Evolutionary conservation across 2,888 invertebrate genomes (phyloP), one percentile per base, ranked within the genome.

Genomic region (Noctuana brunneofusca): DNA sequence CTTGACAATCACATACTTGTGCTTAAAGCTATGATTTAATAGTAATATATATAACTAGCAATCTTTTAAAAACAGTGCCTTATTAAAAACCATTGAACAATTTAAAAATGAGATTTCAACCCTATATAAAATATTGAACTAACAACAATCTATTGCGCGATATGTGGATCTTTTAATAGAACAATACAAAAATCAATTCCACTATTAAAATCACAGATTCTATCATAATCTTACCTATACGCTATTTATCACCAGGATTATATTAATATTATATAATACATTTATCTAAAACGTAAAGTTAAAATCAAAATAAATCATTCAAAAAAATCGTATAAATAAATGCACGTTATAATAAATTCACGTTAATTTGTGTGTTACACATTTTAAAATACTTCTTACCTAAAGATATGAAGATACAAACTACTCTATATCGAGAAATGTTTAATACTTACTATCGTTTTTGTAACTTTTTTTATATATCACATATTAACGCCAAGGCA

Each of bases 401-500:
- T 8, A 16, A 43, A 43, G 43, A 5, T 43, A 3, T 41, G 41
- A 9, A 16, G 6, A 16, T 9, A 43, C 4, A 11, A 43, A 18
- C 43, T n/a, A 35, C 2, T 43, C 18, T 43, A 11, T 11, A 18
- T n/a, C n/a, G n/a, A 18, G 4, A 4, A 3, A 43, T 18, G 18
- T 41, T 41, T 11, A 18, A 43, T 43, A 18, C 18, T 43, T 16
- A 18, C 43, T 43, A 11, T 32, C 6, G 9, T 27, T 1, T n/a
- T 32, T 43, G 3, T 18, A 43, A 14, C 35, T 41, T 11, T 1
- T 18, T 11, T 43, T 18, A 16, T 16, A 1, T 48, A 78, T 75
- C 74, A 78, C 73, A 73, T 69, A 50, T 73, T 69, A 93, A 70
- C 93, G 94, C 96, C 96, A 96, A 75, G 93, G 87, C 72, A 95